Evolutionary conservation across 64 coral and sea anemone species (phyloP).

Genomic region (Exaiptasia diaphana): DNA sequence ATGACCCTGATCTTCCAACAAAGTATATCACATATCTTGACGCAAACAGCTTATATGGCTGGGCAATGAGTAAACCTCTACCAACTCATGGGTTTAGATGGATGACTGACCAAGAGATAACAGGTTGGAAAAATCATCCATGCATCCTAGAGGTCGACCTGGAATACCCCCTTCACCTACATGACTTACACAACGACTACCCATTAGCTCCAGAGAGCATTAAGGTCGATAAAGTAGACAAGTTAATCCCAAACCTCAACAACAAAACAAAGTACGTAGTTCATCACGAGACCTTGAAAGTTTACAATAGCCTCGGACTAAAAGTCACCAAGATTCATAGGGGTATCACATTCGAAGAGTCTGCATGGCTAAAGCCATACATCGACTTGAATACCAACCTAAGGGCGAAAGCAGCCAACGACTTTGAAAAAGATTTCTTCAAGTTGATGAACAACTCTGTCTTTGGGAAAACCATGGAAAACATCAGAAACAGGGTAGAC

Average conservation of each 20-base stretch:
- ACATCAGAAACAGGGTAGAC: neutral
- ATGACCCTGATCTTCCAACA: neutral
- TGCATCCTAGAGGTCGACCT: constrained; percentile 1
- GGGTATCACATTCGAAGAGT: neutral
- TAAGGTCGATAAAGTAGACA: neutral
- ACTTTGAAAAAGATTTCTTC: constrained; percentile 12
- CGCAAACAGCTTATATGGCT: neutral
- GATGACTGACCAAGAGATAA: neutral
- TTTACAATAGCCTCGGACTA: neutral
- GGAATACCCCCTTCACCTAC: neutral
- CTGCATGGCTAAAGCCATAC: neutral
- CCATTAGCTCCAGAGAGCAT: neutral
- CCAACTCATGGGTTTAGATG: constrained; percentile 16
- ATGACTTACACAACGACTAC: neutral
- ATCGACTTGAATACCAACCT: neutral
- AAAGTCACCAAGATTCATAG: neutral
- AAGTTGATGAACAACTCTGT: constrained; percentile 25
- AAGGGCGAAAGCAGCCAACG: neutral
- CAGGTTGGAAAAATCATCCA: neutral
- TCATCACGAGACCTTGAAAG: neutral
- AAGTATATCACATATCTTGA: neutral
- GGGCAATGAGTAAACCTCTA: neutral
- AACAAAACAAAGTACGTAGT: constrained; percentile 4
- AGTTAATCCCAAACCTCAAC: neutral
- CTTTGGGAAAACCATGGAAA: constrained; percentile 11